Base-by-base conservation (phyloP, 1,140 invertebrate species). In the Brachionus paranguensis region DNA sequence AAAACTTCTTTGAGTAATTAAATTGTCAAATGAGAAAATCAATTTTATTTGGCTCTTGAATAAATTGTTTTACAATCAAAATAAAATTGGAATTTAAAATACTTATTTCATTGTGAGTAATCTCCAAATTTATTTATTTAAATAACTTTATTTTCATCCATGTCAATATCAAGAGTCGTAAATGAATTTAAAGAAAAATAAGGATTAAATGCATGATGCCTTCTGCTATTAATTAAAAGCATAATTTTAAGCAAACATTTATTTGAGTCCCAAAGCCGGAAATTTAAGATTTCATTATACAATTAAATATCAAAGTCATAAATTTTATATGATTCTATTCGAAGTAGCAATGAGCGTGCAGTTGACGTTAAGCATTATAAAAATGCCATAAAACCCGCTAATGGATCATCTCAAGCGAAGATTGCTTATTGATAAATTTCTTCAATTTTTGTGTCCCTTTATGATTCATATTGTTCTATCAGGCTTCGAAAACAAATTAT, bases 401-500 rank as follows among this genome's bases (percentile, higher is more conserved):
- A 60, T 60, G 53, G 53, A 24, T 60, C 17, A 20, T 60, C 53
- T 60, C 53, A 60, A 60, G 53, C 20, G 53, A 60, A 60, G 20
- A 60, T 60, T 60, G 53, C 17, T 60, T 27, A 60, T 60, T 60
- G 53, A 60, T 60, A 60, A 60, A 60, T 60, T 24, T 60, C 20
- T 60, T 60, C 20, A n/a, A 8, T 20, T 60, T 20, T 60, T 60
- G n/a, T 60, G 53, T 60, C 53, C 53, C 20, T 68, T 68, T 68
- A n/a, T 29, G 27, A 33, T 41, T 68, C 33, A 14, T 4, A 33
- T 33, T 72, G 37, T 72, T 72, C 68, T 41, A 72, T 72, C 68
- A 72, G 68, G 68, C 68, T 72, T 72, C 68, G 68, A 72, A 72
- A 72, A 72, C 68, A 72, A 72, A 72, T 72, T 72, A 72, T 45